Evolutionary conservation across 2,797 vertebrate species (phyloP), one percentile per base, ranked within the genome.

Genomic region (Xyrichtys novacula): DNA sequence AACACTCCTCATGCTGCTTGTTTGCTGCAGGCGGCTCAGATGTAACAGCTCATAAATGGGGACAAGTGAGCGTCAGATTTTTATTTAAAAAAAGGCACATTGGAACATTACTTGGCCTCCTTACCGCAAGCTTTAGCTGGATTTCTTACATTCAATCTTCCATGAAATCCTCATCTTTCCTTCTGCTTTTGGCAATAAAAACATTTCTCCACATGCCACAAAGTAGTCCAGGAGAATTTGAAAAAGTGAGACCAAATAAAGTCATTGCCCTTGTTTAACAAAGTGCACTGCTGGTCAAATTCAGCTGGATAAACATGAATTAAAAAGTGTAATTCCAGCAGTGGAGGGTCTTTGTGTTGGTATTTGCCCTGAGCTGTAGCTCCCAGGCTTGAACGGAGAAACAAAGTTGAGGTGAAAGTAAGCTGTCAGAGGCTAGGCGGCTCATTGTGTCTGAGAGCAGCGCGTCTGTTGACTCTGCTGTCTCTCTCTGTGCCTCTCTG

Each of bases 361-460:
- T 7, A 39, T 32, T 7, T 22, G 25, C 26, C 1, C n/a, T 72
- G 22, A 55, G 62, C 66, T 56, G 62, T 47, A 32, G 53, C 61
- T 78, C 61, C 5, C 49, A 29, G 72, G 65, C 71, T 80, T 43
- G 74, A 79, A 55, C 62, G n/a, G 19, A 20, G 59, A 42, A 55
- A 62, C 38, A 58, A 88, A 86, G 64, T 82, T 85, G 29, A 81
- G 70, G 65, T 83, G 78, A 86, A 84, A 85, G 76, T 81, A 63
- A 60, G 58, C 15, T 61, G 77, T 64, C 71, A 75, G 52, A 66
- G 29, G 39, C 58, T 71, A 54, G 22, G 3, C 49, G 72, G 68
- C 74, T 86, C 86, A 80, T 47, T 85, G 85, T 78, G 81, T 66
- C 17, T 70, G 81, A 60, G 83, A 78, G 81, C 79, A 57, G 71